These are phyloP conservation scores for Caenorhabditis macrosperma DNA, from an alignment of 2,888 invertebrate genomes.

Conservation along the genomic window DNA sequence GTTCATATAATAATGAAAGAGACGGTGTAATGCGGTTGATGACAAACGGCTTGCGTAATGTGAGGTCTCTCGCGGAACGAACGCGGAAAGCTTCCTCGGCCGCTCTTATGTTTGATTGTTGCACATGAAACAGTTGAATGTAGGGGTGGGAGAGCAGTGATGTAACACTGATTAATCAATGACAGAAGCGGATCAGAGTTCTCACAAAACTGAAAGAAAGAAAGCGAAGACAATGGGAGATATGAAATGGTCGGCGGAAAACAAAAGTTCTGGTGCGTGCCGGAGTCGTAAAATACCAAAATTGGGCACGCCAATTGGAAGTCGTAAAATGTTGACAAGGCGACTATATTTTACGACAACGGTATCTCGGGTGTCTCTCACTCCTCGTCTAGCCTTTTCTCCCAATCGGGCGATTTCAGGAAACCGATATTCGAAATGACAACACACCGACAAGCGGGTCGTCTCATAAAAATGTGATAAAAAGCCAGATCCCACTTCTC, in stretches of 20 bases:
- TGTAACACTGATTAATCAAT: constrained; percentile 41
- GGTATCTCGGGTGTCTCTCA: constrained; percentile 21
- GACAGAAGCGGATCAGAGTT: neutral
- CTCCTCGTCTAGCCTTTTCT: neutral
- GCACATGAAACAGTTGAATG: constrained; percentile 37
- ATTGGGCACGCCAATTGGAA: constrained; percentile 60
- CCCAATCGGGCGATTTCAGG: constrained; percentile 37
- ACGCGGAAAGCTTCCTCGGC: constrained; percentile 19
- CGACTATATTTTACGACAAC: constrained; percentile 61
- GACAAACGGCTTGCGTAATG: constrained; percentile 61
- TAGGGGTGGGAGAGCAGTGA: neutral
- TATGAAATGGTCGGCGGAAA: constrained; percentile 2
- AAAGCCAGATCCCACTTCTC: constrained; percentile 30
- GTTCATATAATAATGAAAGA: constrained; percentile 56
- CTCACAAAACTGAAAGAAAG: neutral
- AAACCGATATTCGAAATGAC: constrained; percentile 54
- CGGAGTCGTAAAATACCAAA: constrained; percentile 56
- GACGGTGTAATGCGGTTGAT: constrained; percentile 59
- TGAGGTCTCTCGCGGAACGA: constrained; percentile 51
- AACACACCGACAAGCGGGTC: constrained; percentile 32
- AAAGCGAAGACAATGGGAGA: neutral
- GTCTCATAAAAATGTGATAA: constrained; percentile 53
- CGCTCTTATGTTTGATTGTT: constrained; percentile 53
- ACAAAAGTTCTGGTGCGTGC: constrained; percentile 47
- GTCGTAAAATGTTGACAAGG: constrained; percentile 62